Conservation (phyloP, 2,113 vertebrate species). For the Pterocles burchelli region DNA sequence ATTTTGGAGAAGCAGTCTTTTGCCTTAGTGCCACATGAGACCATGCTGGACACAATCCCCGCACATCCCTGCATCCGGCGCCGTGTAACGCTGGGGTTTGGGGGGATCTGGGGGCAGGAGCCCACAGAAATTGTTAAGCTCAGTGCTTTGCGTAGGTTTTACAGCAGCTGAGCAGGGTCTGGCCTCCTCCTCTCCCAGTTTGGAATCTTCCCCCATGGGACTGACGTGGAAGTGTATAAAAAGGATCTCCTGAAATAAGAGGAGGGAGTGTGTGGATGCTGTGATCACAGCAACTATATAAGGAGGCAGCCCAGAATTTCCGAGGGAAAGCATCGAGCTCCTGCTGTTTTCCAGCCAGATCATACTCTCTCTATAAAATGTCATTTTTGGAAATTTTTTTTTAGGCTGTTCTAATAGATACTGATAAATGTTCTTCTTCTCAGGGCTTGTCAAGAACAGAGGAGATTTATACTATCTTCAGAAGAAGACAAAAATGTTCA, state of each 20-base stretch:
- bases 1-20: fast-evolving
- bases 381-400: slow-evolving; percentile 54
- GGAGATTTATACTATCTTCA: slow-evolving; percentile 72
- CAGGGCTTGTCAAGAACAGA: slow-evolving; percentile 64
- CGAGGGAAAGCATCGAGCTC: slow-evolving; percentile 27
- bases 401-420: slow-evolving; percentile 61
- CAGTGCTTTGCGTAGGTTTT: background rate
- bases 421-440: slow-evolving; percentile 70
- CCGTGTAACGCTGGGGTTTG: fast-evolving
- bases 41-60: background rate
- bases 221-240: background rate
- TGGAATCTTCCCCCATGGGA: background rate
- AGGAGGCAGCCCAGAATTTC: background rate
- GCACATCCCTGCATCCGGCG: fast-evolving
- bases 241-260: background rate
- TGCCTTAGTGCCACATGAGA: background rate
- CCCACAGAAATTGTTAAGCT: background rate
- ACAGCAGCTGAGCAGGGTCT: background rate
- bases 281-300: slow-evolving; percentile 19
- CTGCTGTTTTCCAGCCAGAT: slow-evolving; percentile 50
- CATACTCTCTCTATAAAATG: slow-evolving; percentile 17
- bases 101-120: background rate
- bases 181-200: background rate
- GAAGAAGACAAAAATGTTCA: slow-evolving; percentile 58
- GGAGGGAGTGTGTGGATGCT: background rate